Percentiles rank a stretch among this genome's conserved stretches.
phyloP scores from a whole-genome alignment of 1,140 invertebrate genomes.

The Luehdorfia chinensis region DNA sequence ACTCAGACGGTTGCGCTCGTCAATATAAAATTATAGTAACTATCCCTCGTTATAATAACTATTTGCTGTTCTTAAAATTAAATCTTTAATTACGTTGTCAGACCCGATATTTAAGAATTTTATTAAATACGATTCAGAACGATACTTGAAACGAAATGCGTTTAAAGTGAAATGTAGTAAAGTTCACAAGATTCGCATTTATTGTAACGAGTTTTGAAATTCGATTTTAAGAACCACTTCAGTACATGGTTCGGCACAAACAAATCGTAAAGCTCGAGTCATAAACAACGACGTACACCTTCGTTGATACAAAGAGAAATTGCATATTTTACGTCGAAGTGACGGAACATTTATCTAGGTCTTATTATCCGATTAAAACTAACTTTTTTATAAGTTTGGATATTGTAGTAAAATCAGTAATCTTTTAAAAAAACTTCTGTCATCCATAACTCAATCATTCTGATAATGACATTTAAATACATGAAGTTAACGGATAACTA shows the following conservation, averaged over 20 bases:
- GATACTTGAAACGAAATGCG: too few species aligned
- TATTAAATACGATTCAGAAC: too few species aligned
- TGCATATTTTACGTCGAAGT: constrained; percentile 60
- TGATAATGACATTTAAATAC: too few species aligned
- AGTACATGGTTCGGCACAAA: constrained; percentile 40
- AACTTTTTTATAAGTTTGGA: constrained; percentile 43
- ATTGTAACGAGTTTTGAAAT: constrained; percentile 43
- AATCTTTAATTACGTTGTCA: too few species aligned
- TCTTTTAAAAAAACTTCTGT: not conserved
- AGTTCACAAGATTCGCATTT: constrained; percentile 26
- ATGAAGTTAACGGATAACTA: too few species aligned
- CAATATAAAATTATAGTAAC: too few species aligned
- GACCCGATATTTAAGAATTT: too few species aligned
- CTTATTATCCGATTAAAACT: constrained; percentile 52
- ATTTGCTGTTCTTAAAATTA: too few species aligned
- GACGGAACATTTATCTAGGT: constrained; percentile 37
- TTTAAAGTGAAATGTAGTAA: too few species aligned
- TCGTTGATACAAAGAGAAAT: constrained; percentile 65
- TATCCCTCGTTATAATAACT: too few species aligned
- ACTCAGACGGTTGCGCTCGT: too few species aligned
- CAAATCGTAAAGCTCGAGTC: constrained; percentile 57
- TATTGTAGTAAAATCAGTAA: not conserved
- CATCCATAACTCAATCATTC: too few species aligned
- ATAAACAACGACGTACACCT: constrained; percentile 59
- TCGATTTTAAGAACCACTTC: constrained; percentile 48